Percentiles rank a stretch among this genome's conserved stretches.
These are phyloP conservation scores for Grammatotria lemairii DNA, from an alignment of 2,113 vertebrate genomes.

Conservation along the genomic window DNA sequence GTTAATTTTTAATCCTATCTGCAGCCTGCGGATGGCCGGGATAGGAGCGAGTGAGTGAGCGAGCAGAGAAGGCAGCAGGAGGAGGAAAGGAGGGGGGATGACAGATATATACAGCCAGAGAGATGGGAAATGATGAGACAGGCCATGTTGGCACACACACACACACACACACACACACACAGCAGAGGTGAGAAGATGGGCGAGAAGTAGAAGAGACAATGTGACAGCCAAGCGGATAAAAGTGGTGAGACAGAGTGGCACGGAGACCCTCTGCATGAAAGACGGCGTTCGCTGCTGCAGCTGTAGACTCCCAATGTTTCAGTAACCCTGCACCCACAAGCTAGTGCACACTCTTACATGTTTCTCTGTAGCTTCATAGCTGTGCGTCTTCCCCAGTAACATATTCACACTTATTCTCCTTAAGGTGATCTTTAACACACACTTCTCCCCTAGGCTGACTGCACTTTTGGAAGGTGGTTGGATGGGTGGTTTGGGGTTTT, in stretches of 20 bases:
- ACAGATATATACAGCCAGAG: background rate
- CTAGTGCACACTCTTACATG: background rate
- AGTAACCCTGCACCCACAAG: background rate
- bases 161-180: background rate
- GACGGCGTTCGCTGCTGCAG: background rate
- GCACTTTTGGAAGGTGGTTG: background rate
- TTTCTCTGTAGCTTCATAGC: background rate
- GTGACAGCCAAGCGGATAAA: background rate
- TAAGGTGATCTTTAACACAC: rapidly evolving
- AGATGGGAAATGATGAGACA: slow-evolving; percentile 19
- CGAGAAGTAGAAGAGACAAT: slow-evolving; percentile 8
- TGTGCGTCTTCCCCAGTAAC: background rate
- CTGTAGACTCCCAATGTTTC: background rate
- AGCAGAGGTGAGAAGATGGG: slow-evolving; percentile 4
- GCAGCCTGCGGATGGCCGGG: background rate
- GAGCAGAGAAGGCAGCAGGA: background rate
- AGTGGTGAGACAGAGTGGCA: background rate
- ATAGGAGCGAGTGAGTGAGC: background rate
- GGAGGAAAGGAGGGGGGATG: background rate
- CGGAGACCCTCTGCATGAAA: background rate
- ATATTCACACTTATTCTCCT: background rate
- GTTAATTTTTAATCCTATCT: slow-evolving; percentile 52
- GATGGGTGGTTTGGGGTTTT: background rate
- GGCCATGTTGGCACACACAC: background rate
- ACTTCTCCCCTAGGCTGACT: background rate